Evolutionary conservation across 2,888 invertebrate genomes (phyloP).

Genomic region (Ophion obscuratus): DNA sequence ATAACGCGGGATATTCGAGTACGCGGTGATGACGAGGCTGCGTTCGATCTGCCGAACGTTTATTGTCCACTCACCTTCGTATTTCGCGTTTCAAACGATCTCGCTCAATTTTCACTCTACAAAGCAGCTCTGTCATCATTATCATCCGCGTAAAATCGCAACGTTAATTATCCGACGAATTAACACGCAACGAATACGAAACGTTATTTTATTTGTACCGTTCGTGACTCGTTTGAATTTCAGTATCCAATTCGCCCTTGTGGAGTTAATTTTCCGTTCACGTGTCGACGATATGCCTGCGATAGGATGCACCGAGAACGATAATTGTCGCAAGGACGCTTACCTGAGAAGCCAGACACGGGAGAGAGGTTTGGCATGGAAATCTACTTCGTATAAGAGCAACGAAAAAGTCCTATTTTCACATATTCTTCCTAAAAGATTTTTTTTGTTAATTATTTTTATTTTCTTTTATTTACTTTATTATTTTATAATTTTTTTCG

Average conservation of each 20-base stretch:
- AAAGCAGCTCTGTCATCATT: background rate
- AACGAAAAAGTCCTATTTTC: background rate
- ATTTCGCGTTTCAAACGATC: background rate
- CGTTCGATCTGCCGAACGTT: conserved; percentile 1
- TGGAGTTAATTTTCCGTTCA: conserved; percentile 1
- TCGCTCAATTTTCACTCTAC: background rate
- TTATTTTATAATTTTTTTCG: background rate
- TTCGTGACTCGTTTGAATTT: conserved; percentile 25
- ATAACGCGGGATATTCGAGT: conserved; percentile 10
- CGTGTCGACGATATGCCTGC: conserved; percentile 67
- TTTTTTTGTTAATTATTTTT: background rate
- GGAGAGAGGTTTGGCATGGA: conserved; percentile 68
- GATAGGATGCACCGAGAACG: conserved; percentile 76
- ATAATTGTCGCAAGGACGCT: conserved; percentile 76
- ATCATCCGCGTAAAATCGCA: background rate
- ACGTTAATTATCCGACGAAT: conserved; percentile 7
- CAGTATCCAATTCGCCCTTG: conserved; percentile 22
- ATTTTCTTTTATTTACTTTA: background rate
- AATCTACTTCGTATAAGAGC: background rate
- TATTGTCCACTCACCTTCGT: background rate
- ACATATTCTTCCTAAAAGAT: too few species aligned
- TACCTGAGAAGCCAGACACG: conserved; percentile 67
- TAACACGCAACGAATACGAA: background rate
- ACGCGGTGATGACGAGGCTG: background rate
- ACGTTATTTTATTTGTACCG: background rate